Conservation (phyloP, 2,888 invertebrate genomes). For the Protodeltote pygarga region DNA sequence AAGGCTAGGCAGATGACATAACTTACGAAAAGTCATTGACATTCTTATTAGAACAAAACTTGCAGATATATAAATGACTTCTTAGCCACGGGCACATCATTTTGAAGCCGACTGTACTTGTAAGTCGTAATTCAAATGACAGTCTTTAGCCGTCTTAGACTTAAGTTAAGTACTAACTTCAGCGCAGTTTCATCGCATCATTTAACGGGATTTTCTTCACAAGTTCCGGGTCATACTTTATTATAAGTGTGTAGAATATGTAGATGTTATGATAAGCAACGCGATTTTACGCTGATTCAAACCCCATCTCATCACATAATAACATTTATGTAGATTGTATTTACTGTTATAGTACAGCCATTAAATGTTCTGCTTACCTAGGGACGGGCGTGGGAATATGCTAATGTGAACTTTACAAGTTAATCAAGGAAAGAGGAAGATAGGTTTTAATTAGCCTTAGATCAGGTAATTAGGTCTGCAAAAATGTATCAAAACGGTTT, state of each 20-base stretch:
- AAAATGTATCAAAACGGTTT: too few species aligned
- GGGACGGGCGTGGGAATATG: slow-evolving; percentile 44
- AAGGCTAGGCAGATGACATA: too few species aligned
- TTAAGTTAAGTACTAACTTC: too few species aligned
- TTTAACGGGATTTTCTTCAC: slow-evolving; percentile 27
- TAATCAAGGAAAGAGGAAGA: slow-evolving; percentile 1
- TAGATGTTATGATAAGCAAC: slow-evolving; percentile 16
- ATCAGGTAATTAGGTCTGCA: neutral
- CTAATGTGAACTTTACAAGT: slow-evolving; percentile 22
- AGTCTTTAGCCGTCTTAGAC: too few species aligned
- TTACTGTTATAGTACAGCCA: slow-evolving; percentile 38
- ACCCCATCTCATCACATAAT: slow-evolving; percentile 33
- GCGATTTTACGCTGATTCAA: slow-evolving; percentile 36
- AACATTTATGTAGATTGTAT: slow-evolving; percentile 38
- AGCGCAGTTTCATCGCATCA: too few species aligned
- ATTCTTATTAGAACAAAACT: too few species aligned
- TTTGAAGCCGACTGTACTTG: too few species aligned
- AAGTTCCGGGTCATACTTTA: slow-evolving; percentile 26
- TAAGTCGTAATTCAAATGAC: too few species aligned
- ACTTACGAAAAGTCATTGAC: too few species aligned
- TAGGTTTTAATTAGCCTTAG: neutral
- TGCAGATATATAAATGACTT: too few species aligned
- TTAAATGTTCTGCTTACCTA: slow-evolving; percentile 43
- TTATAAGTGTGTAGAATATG: neutral
- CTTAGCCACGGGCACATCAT: too few species aligned